Percentiles rank a stretch among this genome's conserved stretches.
These are phyloP conservation scores for Crenichthys baileyi DNA, from an alignment of 2,797 vertebrate species.

Conservation along the genomic window DNA sequence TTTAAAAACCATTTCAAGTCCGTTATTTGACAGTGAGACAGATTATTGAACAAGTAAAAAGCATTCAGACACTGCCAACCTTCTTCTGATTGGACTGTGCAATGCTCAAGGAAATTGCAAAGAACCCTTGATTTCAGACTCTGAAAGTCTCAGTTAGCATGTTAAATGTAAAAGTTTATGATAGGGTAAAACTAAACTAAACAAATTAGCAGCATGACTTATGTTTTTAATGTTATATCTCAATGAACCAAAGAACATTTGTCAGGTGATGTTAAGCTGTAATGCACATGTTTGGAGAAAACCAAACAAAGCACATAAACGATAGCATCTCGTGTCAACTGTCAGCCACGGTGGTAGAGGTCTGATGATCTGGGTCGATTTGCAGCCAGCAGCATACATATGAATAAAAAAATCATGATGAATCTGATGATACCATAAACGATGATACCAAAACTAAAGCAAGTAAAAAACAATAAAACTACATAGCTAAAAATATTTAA, in stretches of 20 bases:
- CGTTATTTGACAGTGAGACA: too few species aligned
- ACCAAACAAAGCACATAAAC: neutral
- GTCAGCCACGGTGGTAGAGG: neutral
- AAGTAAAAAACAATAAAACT: too few species aligned
- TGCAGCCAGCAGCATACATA: neutral
- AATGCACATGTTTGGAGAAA: neutral
- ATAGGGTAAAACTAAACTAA: neutral
- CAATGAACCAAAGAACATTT: neutral
- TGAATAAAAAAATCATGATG: too few species aligned
- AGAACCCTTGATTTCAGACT: too few species aligned
- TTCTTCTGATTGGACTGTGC: too few species aligned
- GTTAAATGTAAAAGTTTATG: neutral
- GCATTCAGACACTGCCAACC: too few species aligned
- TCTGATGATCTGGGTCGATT: neutral
- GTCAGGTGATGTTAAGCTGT: too few species aligned
- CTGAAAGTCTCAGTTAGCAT: too few species aligned
- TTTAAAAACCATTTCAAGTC: too few species aligned
- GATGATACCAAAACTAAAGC: neutral
- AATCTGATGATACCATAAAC: neutral
- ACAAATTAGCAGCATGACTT: neutral
- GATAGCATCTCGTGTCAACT: neutral
- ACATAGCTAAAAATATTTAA: too few species aligned
- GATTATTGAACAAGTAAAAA: too few species aligned
- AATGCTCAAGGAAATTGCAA: too few species aligned
- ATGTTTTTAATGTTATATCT: neutral